These are phyloP conservation scores for Augochlora pura DNA, from an alignment of 1,140 invertebrate species.

Conservation along the genomic window DNA sequence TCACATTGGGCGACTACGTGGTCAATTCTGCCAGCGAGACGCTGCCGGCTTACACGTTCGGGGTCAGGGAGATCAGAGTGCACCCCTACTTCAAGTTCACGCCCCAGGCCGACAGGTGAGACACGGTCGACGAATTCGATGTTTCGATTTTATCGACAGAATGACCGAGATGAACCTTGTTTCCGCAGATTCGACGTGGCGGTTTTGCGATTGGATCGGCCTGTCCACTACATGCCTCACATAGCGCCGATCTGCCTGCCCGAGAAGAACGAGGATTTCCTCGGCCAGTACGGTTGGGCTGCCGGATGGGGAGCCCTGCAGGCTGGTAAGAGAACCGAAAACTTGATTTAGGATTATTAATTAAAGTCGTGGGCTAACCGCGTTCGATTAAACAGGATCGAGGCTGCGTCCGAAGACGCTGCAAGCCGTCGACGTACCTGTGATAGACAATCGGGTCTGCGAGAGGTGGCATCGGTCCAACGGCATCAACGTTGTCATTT, in stretches of 20 bases:
- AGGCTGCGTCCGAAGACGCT: slow-evolving; percentile 93
- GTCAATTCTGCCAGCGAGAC: slow-evolving; percentile 95
- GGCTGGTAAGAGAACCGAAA: slow-evolving; percentile 78
- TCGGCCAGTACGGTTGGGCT: slow-evolving; percentile 94
- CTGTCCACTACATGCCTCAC: slow-evolving; percentile 94
- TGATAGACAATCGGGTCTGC: slow-evolving; percentile 93
- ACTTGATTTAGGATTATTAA: neutral
- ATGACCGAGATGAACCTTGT: too few species aligned
- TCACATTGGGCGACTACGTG: slow-evolving; percentile 95
- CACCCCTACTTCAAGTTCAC: slow-evolving; percentile 98
- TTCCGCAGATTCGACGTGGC: slow-evolving; percentile 91
- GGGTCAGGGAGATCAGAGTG: slow-evolving; percentile 92
- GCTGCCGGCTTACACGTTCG: slow-evolving; percentile 93
- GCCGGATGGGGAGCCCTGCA: slow-evolving; percentile 97
- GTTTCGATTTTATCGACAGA: too few species aligned
- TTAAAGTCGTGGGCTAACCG: neutral
- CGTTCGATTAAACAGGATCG: slow-evolving; percentile 83
- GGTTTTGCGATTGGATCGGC: slow-evolving; percentile 91
- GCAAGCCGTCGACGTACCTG: slow-evolving; percentile 95
- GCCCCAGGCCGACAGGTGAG: slow-evolving; percentile 88
- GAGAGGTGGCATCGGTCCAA: slow-evolving; percentile 90
- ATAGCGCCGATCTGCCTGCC: slow-evolving; percentile 96
- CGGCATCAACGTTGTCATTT: slow-evolving; percentile 95
- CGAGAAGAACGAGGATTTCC: slow-evolving; percentile 92
- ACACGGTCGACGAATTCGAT: too few species aligned